Conservation (phyloP, 2,888 invertebrate genomes). For the Cantharis lateralis region DNA sequence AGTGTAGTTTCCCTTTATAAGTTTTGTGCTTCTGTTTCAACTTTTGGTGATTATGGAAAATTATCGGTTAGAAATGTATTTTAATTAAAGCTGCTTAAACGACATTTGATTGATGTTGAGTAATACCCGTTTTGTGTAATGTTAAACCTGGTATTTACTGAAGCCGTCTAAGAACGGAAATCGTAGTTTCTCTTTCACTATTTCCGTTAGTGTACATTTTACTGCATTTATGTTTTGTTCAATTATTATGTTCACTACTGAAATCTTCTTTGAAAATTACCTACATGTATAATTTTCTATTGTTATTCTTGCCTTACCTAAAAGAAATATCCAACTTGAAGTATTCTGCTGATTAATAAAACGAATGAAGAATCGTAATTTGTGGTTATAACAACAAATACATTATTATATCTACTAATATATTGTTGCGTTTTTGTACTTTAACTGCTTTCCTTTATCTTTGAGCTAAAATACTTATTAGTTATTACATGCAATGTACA, state of each 20-base stretch:
- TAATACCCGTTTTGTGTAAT: not conserved
- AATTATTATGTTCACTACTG: not conserved
- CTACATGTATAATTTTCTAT: not conserved
- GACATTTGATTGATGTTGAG: not conserved
- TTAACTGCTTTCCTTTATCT: not conserved
- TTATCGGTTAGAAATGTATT: not conserved
- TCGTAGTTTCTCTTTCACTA: not conserved
- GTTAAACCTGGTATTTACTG: not conserved
- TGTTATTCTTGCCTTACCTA: not conserved
- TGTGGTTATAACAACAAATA: not conserved
- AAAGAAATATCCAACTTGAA: not conserved
- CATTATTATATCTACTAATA: not conserved
- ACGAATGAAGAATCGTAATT: not conserved
- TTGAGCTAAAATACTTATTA: not conserved
- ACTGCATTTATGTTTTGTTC: not conserved
- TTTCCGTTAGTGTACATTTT: not conserved
- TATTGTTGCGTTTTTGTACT: not conserved
- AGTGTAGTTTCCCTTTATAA: not conserved
- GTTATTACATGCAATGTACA: not conserved
- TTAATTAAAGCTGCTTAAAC: not conserved
- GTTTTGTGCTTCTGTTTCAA: not conserved
- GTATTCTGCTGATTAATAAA: not conserved
- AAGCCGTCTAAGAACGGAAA: not conserved
- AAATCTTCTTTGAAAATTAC: not conserved
- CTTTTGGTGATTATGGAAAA: not conserved